phyloP scores from a whole-genome alignment of 2,797 vertebrate species.

The Gadopsis marmoratus region DNA sequence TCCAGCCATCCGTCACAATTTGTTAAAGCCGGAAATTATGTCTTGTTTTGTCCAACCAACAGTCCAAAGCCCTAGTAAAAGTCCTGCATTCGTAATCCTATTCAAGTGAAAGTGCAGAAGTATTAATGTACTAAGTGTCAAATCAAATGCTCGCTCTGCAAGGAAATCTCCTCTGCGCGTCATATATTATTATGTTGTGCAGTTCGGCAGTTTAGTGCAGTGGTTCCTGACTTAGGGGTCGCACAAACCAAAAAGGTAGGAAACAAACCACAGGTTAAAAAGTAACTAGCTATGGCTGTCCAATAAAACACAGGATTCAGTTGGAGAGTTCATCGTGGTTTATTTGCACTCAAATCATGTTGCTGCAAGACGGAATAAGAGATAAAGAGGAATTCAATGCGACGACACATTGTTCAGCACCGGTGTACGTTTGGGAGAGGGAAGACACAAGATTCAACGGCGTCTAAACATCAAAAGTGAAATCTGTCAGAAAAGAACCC shows the following conservation, averaged over 20 bases:
- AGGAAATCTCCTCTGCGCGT: not conserved
- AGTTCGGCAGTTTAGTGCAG: not conserved
- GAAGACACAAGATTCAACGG: conserved; percentile 36
- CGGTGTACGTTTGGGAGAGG: conserved; percentile 61
- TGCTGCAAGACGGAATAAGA: conserved; percentile 76
- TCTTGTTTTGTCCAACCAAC: not conserved
- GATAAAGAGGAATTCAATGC: conserved; percentile 73
- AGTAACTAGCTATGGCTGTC: not conserved
- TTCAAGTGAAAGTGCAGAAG: not conserved
- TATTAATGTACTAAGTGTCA: not conserved
- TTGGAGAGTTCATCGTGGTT: conserved; percentile 80
- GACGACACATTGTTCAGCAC: conserved; percentile 82
- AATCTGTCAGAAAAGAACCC: conserved; percentile 21
- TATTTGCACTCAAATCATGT: conserved; percentile 88
- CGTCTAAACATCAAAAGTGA: conserved; percentile 25
- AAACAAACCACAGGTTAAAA: not conserved
- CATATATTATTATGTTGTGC: not conserved
- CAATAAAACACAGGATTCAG: conserved; percentile 23
- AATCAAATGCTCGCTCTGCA: not conserved
- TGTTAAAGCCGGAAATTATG: not conserved
- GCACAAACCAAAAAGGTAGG: not conserved
- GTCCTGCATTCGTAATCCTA: too few species aligned
- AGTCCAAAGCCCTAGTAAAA: not conserved
- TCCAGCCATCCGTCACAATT: not conserved
- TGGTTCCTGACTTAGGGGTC: not conserved